Conservation (phyloP, 2,113 vertebrate genomes). For the Hippocampus abdominalis region DNA sequence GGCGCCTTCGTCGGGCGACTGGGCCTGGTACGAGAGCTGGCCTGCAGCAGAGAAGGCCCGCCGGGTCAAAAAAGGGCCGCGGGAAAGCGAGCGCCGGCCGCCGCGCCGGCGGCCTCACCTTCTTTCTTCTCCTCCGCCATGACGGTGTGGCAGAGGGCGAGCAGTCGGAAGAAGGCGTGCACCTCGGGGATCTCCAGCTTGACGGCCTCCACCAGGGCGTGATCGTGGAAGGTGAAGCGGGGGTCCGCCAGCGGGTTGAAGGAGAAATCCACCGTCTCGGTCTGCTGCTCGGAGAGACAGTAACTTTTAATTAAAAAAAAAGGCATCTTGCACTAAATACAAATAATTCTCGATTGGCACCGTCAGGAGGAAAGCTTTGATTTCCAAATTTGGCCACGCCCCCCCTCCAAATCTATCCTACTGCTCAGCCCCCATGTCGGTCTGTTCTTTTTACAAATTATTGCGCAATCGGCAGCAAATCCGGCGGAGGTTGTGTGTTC, state of each 20-base stretch:
- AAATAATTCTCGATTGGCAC: too few species aligned
- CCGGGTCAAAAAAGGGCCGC: too few species aligned
- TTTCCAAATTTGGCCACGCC: too few species aligned
- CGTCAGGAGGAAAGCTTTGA: too few species aligned
- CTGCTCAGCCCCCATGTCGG: too few species aligned
- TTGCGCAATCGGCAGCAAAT: too few species aligned
- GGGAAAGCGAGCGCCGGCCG: too few species aligned
- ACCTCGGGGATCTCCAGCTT: conserved; percentile 72
- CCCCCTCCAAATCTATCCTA: too few species aligned
- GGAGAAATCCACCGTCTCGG: conserved; percentile 83
- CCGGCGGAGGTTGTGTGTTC: too few species aligned
- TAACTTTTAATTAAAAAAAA: too few species aligned
- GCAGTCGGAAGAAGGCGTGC: conserved; percentile 85
- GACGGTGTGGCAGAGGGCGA: conserved; percentile 91
- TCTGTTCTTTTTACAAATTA: too few species aligned
- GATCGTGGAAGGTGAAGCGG: conserved; percentile 86
- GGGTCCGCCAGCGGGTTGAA: conserved; percentile 84
- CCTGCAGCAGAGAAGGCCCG: conserved; percentile 60
- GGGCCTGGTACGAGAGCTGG: conserved; percentile 86
- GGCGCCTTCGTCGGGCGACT: conserved; percentile 95
- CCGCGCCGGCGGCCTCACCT: conserved; percentile 62
- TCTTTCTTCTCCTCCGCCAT: conserved; percentile 89
- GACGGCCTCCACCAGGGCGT: conserved; percentile 82
- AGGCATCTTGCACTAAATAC: too few species aligned
- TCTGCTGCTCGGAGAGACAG: conserved; percentile 68